Evolutionary conservation across 2,113 vertebrate species (phyloP), one percentile per base, ranked within the genome.

Genomic region (Arvicanthis niloticus): DNA sequence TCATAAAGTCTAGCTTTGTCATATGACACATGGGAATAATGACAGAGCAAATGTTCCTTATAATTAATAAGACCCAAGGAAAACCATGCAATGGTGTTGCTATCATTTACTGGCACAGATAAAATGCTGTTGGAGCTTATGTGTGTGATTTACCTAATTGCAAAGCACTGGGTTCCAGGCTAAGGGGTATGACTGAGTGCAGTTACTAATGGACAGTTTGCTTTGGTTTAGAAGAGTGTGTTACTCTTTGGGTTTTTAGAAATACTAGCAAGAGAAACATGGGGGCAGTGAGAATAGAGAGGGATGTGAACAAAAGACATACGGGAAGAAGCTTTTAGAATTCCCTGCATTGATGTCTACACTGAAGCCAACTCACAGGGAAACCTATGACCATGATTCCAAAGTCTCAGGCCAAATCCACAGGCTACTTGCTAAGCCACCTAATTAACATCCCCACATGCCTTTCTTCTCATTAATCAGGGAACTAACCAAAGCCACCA

Each of bases 401-500:
- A 4, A 31, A 80, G 48, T 53, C 56, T 22, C 17, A 22, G 31
- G 73, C 82, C 87, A 92, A 96, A 78, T 76, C 62, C 67, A 42
- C 77, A 48, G 10, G 37, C 67, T 34, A 76, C 82, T 45, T 6
- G 75, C 96, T 76, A 70, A 85, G 75, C 60, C 91, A 96, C 72
- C 92, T 96, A 68, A 76, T 96, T 91, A 93, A 48, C 78, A 87
- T 45, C 67, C 77, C 93, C 58, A 10, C 42, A 40, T 34, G 77
- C 62, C 56, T 62, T 81, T 17, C 60, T 84, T 77, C 88, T 94
- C 93, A 78, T 95, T 94, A 94, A 88, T 91, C 91, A 89, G 80
- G 31, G 29, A 87, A 45, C 37, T 70, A 34, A 76, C 62, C 56
- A 40, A 42, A 92, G 72, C 34, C 17, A 53, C 1, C 0, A 56